Evolutionary conservation across 1,140 invertebrate species (phyloP).

Genomic region (Subanguina moxae): DNA sequence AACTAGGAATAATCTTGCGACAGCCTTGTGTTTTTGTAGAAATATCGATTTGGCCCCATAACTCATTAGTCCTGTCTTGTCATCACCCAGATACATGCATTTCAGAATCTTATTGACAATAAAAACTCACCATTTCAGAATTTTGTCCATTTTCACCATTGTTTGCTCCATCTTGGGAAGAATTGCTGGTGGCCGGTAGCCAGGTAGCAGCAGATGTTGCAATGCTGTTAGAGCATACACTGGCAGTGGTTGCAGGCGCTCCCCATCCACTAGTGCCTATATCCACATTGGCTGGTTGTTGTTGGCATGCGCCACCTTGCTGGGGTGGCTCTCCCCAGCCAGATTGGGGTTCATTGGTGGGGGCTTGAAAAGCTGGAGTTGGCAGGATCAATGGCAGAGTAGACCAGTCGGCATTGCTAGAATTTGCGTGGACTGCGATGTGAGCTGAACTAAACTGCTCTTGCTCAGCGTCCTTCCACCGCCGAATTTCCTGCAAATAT

Average conservation of each 20-base stretch:
- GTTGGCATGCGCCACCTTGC: background rate
- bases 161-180: background rate
- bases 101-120: too few relatives aligned
- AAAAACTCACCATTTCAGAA: constrained; percentile 3
- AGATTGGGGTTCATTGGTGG: background rate
- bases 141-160: background rate
- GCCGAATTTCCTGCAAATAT: constrained; percentile 13
- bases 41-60: too few relatives aligned
- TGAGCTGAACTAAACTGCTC: background rate
- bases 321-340: background rate
- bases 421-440: background rate
- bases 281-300: background rate
- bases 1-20: too few relatives aligned
- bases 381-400: background rate
- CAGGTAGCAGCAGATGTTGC: background rate
- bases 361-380: background rate
- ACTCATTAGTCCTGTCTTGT: too few relatives aligned
- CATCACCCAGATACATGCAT: too few relatives aligned
- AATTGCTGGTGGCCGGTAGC: background rate
- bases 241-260: background rate
- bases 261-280: constrained; percentile 1
- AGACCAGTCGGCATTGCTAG: constrained; percentile 15
- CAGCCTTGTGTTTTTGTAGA: too few relatives aligned
- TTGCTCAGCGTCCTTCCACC: constrained; percentile 17
- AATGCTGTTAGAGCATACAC: background rate